Base-by-base conservation (phyloP, 2,888 invertebrate species). In the Stratiomys singularior region DNA sequence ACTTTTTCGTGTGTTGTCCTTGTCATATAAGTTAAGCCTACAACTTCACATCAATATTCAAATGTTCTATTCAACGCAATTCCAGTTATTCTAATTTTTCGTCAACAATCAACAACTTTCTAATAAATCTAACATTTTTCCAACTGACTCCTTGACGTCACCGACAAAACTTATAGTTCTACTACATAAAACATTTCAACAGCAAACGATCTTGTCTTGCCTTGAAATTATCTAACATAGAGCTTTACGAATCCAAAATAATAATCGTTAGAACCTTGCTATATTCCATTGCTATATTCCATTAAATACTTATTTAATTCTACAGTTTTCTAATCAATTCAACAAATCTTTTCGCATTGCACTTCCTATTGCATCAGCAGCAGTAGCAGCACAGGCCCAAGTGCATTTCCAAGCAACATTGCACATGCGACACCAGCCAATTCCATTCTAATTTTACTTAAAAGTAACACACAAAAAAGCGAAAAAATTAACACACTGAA, bases 351-450 rank as follows among this genome's bases (percentile, higher is more conserved):
- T 76, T 66, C 27, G 47, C 76, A 63, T 47, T 64, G 63, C 63
- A 76, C 37, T 76, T 76, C 63, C 76, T 64, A 63, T 76, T 76
- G 76, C 64, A 76, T 76, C 63, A 76, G 47, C 64, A 58, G 18
- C 28, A 25, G 37, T 9, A 37, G 37, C 9, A 9, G 5, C 9
- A 9, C 37, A 5, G 37, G 27, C 30, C 18, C 37, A 37, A 23
- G 11, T 74, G 58, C 58, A 74, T 25, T 71, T 37, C 37, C 37
- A 37, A 37, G 37, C 37, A 9, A 25, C 46, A 37, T 46, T 44
- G 25, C 46, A 72, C 52, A 52, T 72, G 47, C 56, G 58, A 58
- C 28, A 60, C 27, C 30, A n/a, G 37, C 46, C 66, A 15, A 44
- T 66, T 66, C 44, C 27, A 30, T 64, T 28, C 30, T 37, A 44